These are phyloP conservation scores for Anolis apletophallus DNA, from an alignment of 2,797 vertebrate genomes.

Conservation along the genomic window DNA sequence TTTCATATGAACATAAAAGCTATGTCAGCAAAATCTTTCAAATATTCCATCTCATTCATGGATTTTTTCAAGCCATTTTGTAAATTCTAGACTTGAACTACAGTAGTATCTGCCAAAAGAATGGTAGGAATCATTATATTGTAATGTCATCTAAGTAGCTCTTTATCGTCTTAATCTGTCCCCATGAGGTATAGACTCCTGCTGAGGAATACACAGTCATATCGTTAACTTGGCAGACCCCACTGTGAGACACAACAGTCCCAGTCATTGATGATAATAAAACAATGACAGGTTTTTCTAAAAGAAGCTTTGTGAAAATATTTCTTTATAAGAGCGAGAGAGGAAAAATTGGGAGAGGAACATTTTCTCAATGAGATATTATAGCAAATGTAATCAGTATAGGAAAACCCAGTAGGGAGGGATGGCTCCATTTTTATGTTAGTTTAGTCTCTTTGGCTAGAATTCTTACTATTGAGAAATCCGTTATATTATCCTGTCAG, in stretches of 20 bases:
- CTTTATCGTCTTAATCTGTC: conserved; percentile 58
- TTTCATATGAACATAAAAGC: neutral
- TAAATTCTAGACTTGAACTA: neutral
- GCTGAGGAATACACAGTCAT: conserved; percentile 52
- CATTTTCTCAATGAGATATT: neutral
- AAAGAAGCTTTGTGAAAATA: conserved; percentile 5
- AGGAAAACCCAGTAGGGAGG: no score
- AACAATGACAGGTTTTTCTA: conserved; percentile 22
- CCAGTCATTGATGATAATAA: conserved; percentile 33
- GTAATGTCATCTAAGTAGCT: conserved; percentile 61
- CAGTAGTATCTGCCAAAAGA: neutral
- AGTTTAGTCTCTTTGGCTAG: neutral
- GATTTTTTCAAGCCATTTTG: neutral
- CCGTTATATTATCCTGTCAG: neutral
- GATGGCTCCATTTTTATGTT: neutral
- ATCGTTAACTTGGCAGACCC: conserved; percentile 64
- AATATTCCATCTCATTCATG: neutral
- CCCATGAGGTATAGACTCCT: conserved; percentile 58
- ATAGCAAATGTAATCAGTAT: neutral
- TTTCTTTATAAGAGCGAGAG: neutral
- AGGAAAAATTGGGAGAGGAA: neutral
- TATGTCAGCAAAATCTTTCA: neutral
- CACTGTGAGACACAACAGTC: conserved; percentile 59
- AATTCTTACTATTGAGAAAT: neutral
- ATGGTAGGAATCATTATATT: conserved; percentile 27